A percentile compares a stretch with the other conserved stretches of the same genome.
phyloP scores from a whole-genome alignment of 2,113 vertebrate species.

The Gopherus flavomarginatus region DNA sequence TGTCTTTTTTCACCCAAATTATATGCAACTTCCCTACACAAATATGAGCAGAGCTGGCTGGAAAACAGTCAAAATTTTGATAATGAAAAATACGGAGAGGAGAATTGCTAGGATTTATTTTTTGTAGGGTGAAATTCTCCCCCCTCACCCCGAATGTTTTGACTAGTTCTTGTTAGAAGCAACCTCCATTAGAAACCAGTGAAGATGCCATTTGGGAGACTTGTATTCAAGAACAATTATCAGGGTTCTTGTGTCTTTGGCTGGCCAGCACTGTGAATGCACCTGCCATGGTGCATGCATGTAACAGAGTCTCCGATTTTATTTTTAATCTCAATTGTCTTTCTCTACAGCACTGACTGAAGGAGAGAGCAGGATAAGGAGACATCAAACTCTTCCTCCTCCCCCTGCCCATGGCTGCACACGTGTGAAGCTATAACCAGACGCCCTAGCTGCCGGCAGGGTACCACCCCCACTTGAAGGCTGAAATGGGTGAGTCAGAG shows the following conservation, averaged over 20 bases:
- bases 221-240: neutral
- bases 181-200: neutral
- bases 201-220: neutral
- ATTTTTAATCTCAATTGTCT: neutral
- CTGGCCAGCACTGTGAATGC: neutral
- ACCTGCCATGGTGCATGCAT: neutral
- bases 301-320: neutral
- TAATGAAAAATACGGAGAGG: neutral
- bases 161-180: neutral
- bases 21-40: fast-evolving
- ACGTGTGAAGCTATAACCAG: neutral
- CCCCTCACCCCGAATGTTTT: too few species aligned
- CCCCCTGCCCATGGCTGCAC: neutral
- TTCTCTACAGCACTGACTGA: neutral
- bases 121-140: neutral
- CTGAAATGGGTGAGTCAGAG: neutral
- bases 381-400: neutral
- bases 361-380: neutral
- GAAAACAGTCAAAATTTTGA: neutral
- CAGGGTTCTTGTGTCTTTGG: neutral
- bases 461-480: neutral
- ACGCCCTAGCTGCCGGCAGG: neutral
- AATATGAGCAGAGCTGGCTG: fast-evolving
- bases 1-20: neutral
- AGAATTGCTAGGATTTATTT: neutral